Conservation (phyloP, 2,797 vertebrate genomes). For the Danio kyathit region DNA sequence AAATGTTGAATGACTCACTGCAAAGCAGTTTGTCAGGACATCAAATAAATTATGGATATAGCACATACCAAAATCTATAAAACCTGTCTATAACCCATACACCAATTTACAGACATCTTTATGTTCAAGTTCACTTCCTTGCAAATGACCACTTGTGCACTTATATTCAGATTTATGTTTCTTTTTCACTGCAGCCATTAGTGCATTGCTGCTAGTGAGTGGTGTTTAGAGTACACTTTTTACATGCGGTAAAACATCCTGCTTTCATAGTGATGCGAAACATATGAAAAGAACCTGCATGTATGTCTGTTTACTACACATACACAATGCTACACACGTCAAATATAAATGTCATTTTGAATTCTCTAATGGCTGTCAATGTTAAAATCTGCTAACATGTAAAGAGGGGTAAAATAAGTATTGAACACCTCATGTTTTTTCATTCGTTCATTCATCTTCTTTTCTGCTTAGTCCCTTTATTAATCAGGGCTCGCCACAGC, state of each 20-base stretch:
- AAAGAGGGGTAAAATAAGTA: no score
- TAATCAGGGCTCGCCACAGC: no score
- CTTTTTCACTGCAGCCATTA: conserved; percentile 6
- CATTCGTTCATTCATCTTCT: no score
- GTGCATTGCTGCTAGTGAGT: not conserved
- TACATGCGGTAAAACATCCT: conserved; percentile 16
- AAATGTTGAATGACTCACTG: not conserved
- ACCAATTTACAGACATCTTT: not conserved
- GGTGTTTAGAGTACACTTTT: not conserved
- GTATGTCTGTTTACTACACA: not conserved
- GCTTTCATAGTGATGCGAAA: not conserved
- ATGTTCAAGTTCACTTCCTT: conserved; percentile 14
- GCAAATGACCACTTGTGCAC: not conserved
- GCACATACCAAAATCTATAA: not conserved
- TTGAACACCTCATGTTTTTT: no score
- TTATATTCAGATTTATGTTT: not conserved
- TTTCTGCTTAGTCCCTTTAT: no score
- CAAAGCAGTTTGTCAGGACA: not conserved
- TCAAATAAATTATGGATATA: not conserved
- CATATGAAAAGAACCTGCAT: not conserved
- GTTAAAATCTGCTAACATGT: no score
- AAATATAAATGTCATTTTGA: not conserved
- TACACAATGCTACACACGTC: not conserved
- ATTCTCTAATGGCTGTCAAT: not conserved
- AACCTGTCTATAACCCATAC: not conserved